Evolutionary conservation across 2,113 vertebrate genomes (phyloP).

Genomic region (Tympanuchus pallidicinctus): DNA sequence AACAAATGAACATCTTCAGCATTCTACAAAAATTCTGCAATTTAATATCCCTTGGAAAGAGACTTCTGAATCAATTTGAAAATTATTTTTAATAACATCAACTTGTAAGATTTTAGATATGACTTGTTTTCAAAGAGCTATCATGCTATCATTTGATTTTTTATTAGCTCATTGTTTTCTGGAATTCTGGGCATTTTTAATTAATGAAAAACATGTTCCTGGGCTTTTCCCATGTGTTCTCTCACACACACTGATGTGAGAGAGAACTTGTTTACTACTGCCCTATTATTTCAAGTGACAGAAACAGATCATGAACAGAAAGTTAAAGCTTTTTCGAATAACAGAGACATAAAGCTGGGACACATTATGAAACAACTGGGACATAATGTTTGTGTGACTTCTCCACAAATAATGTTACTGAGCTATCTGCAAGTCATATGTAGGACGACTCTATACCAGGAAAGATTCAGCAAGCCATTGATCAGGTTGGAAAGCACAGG

Average conservation of each 20-base stretch:
- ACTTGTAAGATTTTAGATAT: background rate
- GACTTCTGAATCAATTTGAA: background rate
- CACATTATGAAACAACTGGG: background rate
- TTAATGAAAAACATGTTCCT: background rate
- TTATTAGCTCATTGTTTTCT: background rate
- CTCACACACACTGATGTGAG: background rate
- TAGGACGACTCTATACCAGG: background rate
- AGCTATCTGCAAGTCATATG: background rate
- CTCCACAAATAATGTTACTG: background rate
- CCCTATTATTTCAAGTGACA: background rate
- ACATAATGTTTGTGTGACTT: background rate
- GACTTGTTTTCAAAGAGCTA: background rate
- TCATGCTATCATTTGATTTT: background rate
- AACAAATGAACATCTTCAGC: background rate
- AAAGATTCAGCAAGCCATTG: background rate
- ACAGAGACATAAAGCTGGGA: background rate
- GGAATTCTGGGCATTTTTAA: background rate
- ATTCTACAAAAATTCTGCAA: background rate
- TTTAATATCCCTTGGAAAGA: background rate
- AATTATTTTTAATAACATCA: background rate
- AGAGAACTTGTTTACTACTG: background rate
- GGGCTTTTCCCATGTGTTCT: background rate
- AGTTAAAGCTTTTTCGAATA: background rate
- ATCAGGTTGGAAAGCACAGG: background rate
- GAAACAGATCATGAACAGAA: background rate